Evolutionary conservation across 2,113 vertebrate species (phyloP).

Genomic region (Tetrao urogallus): DNA sequence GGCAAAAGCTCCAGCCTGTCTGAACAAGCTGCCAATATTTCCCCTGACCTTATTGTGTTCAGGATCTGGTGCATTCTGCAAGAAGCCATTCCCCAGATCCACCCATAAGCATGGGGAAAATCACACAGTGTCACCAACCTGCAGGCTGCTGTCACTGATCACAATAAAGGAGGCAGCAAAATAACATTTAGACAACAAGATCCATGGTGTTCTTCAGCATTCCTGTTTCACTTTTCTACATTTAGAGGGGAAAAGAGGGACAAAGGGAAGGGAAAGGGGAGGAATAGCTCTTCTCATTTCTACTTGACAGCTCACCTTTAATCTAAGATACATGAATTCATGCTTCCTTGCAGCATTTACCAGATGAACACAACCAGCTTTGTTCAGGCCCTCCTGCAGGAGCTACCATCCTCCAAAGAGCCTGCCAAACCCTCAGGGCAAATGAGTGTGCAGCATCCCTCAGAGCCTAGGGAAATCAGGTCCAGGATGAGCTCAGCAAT

Average conservation of each 20-base stretch:
- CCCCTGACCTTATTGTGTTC: neutral
- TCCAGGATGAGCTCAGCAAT: neutral
- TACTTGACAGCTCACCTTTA: accelerated
- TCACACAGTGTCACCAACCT: neutral
- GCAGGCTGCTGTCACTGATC: neutral
- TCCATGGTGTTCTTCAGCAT: neutral
- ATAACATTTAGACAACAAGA: neutral
- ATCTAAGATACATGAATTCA: neutral
- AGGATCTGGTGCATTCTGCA: neutral
- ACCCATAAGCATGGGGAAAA: neutral
- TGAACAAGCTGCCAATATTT: neutral
- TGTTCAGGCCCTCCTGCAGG: neutral
- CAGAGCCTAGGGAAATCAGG: neutral
- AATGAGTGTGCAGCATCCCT: neutral
- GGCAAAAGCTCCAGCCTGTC: neutral
- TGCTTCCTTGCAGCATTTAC: neutral
- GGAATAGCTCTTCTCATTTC: neutral
- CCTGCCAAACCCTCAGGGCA: neutral
- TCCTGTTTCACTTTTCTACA: neutral
- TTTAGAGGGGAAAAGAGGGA: accelerated
- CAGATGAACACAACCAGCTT: neutral
- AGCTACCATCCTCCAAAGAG: accelerated
- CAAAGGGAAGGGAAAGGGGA: too few relatives aligned
- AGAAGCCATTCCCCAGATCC: neutral
- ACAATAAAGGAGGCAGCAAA: neutral